Percentiles rank a stretch among this genome's conserved stretches.
phyloP scores from a whole-genome alignment of 2,797 vertebrate species.

The Alcedo atthis region DNA sequence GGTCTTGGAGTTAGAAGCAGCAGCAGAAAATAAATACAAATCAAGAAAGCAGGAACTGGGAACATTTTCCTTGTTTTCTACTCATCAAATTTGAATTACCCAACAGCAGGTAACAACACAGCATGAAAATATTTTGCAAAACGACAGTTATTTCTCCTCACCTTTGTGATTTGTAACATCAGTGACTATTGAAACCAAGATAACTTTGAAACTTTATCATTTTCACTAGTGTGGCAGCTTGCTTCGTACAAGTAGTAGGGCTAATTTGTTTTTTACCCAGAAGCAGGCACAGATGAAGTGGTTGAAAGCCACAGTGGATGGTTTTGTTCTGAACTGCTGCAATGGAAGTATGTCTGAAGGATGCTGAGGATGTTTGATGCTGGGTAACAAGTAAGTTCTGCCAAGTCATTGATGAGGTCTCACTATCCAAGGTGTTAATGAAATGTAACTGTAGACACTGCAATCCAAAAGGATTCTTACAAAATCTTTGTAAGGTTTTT shows the following conservation, averaged over 20 bases:
- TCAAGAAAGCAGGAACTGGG: not conserved
- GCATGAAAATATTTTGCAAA: not conserved
- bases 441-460: slow-evolving; percentile 8
- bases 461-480: not conserved
- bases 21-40: not conserved
- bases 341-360: slow-evolving; percentile 38
- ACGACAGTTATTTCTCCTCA: not conserved
- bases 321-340: not conserved
- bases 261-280: not conserved
- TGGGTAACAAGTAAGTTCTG: not conserved
- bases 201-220: not conserved
- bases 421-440: not conserved
- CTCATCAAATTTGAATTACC: not conserved
- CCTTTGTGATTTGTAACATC: not conserved
- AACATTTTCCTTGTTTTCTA: not conserved
- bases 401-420: not conserved
- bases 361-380: not conserved
- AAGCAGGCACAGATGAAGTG: not conserved
- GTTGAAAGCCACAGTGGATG: not conserved
- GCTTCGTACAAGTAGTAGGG: not conserved
- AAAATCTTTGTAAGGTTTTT: slow-evolving; percentile 9
- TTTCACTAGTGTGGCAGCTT: not conserved
- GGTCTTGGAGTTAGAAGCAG: not conserved
- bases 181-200: not conserved
- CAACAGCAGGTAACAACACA: not conserved